A percentile compares a stretch with the other conserved stretches of the same genome.
Evolutionary conservation across 1,140 invertebrate species (phyloP).

Genomic region (Brachionus paranguensis): DNA sequence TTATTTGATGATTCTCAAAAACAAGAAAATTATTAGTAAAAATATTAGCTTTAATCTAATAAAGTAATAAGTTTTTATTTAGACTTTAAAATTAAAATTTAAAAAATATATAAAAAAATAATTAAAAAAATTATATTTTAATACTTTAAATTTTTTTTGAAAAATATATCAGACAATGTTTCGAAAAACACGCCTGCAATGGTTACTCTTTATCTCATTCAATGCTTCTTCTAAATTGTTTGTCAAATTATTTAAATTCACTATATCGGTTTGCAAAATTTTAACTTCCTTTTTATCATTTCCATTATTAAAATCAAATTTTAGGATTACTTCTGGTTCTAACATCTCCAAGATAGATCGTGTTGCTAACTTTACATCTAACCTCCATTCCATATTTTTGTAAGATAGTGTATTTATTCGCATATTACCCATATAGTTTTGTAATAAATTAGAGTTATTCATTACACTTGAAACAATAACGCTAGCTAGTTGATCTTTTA

Average conservation of each 20-base stretch:
- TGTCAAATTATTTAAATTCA: constrained; percentile 32
- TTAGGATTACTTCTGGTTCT: background rate
- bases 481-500: background rate
- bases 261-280: constrained; percentile 29
- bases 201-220: constrained; percentile 11
- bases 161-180: constrained; percentile 6
- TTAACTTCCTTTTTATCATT: background rate
- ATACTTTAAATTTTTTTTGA: background rate
- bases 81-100: background rate
- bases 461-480: background rate
- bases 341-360: background rate
- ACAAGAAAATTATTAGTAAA: too few relatives aligned
- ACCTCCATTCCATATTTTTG: constrained; percentile 27
- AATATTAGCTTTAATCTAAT: too few relatives aligned
- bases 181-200: constrained; percentile 9
- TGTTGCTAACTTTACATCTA: constrained; percentile 18
- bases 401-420: background rate
- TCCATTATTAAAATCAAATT: background rate
- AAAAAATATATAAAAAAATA: background rate
- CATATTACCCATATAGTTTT: constrained; percentile 15
- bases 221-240: constrained; percentile 19
- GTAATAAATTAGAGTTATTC: background rate
- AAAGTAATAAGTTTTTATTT: too few relatives aligned
- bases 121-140: background rate
- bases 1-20: too few relatives aligned